Evolutionary conservation across 1,140 invertebrate genomes (phyloP).

Genomic region (Macrobrachium rosenbergii): DNA sequence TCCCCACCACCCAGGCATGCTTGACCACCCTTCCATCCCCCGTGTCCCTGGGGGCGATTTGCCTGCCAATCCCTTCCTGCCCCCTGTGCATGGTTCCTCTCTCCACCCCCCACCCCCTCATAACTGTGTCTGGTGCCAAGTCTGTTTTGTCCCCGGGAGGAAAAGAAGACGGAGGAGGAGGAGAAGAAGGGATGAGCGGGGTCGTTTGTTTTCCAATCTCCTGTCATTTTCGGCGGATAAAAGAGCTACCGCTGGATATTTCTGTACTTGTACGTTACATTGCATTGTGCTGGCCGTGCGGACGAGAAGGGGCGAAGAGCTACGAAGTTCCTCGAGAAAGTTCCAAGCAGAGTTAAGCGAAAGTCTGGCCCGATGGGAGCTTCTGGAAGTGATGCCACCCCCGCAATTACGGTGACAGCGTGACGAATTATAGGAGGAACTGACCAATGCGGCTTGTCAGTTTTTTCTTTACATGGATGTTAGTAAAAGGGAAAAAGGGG

Average conservation of each 20-base stretch:
- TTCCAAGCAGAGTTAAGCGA: too few relatives aligned
- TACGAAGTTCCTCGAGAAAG: too few relatives aligned
- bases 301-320: too few relatives aligned
- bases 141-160: neutral
- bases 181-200: neutral
- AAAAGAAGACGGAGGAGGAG: neutral
- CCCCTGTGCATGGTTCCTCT: neutral
- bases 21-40: too few relatives aligned
- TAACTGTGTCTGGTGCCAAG: constrained; percentile 27
- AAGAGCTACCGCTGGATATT: too few relatives aligned
- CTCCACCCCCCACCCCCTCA: neutral
- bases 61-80: neutral
- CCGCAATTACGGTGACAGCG: constrained; percentile 15
- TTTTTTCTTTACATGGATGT: constrained; percentile 13
- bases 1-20: neutral
- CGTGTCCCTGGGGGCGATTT: too few relatives aligned
- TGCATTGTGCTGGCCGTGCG: too few relatives aligned
- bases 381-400: constrained; percentile 4
- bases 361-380: too few relatives aligned
- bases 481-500: constrained; percentile 6
- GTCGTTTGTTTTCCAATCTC: neutral
- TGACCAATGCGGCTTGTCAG: constrained; percentile 22
- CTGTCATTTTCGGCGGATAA: too few relatives aligned
- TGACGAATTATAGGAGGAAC: constrained; percentile 19
- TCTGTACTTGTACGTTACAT: too few relatives aligned